Evolutionary conservation across 2,797 vertebrate species (phyloP).

Genomic region (Hoplostethus atlanticus): DNA sequence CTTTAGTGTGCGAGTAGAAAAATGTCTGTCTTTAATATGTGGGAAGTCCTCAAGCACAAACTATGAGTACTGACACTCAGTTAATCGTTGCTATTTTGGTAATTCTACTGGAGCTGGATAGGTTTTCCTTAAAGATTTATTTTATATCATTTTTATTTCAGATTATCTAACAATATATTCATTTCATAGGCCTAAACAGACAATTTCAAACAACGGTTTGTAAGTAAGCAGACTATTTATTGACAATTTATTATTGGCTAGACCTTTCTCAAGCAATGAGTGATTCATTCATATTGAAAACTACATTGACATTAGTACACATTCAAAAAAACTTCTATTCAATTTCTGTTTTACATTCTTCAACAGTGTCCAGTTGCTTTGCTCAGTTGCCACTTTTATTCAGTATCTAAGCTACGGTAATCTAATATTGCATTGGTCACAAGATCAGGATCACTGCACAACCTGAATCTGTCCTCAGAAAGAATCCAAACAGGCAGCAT

Average conservation of each 20-base stretch:
- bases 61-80: too few species aligned
- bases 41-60: background rate
- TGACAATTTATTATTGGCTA: too few species aligned
- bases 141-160: background rate
- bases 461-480: constrained; percentile 11
- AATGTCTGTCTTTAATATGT: background rate
- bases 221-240: too few species aligned
- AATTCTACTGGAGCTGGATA: too few species aligned
- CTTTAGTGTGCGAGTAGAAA: too few species aligned
- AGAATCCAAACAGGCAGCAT: constrained; percentile 45
- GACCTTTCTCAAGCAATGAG: background rate
- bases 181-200: background rate
- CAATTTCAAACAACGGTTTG: background rate
- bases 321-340: background rate
- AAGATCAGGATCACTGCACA: constrained; percentile 44
- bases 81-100: too few species aligned
- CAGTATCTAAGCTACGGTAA: constrained; percentile 30
- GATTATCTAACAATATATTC: background rate
- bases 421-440: constrained; percentile 1
- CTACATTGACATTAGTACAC: background rate
- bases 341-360: background rate
- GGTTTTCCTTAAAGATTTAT: background rate
- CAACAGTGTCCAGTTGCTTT: background rate
- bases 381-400: constrained; percentile 3
- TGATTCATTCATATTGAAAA: background rate